Evolutionary conservation across 2,888 invertebrate species (phyloP), one percentile per base, ranked within the genome.

Genomic region (Galerucella pusilla): DNA sequence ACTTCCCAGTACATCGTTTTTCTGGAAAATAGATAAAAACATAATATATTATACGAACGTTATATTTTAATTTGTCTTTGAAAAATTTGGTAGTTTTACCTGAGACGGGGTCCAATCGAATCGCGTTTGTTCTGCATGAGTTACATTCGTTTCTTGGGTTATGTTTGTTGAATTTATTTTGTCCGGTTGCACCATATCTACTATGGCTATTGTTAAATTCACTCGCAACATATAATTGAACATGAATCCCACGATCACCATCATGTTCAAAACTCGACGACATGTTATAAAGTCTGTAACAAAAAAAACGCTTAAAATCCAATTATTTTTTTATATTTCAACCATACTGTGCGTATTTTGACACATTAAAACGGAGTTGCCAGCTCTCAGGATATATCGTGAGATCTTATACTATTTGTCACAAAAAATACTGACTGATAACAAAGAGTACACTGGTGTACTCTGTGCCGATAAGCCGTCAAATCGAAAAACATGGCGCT

Each of bases 181-280:
- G 35, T 42, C 35, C 14, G 87, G 86, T n/a, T 28, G 14, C 25
- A 94, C 91, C 96, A 96, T 96, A 82, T 93, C 94, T 61, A 96
- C 95, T 80, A 96, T 94, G 77, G 96, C 95, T 79, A 96, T 94
- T 76, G 95, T 96, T 71, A 96, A 90, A 88, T 96, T 96, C 73
- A 96, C 95, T 68, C 96, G 90, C 49, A 96, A 89, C 88, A 96
- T 95, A 90, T 96, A 96, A 89, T 96, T 96, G 89, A 96, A 90
- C 94, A 96, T 95, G 88, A 96, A 96, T 77, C 96, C 96, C 78
- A 95, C 89, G 80, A 96, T 93, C 72, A 96, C 95, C 93, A 96
- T 94, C 75, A 95, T 89, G 88, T 94, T 94, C 81, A 96, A 88
- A 71, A 95, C 92, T 89, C 93, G 94, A 67, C 94, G 93, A 88